Conservation (phyloP, 2,888 invertebrate genomes). For the Plebejus anna region DNA sequence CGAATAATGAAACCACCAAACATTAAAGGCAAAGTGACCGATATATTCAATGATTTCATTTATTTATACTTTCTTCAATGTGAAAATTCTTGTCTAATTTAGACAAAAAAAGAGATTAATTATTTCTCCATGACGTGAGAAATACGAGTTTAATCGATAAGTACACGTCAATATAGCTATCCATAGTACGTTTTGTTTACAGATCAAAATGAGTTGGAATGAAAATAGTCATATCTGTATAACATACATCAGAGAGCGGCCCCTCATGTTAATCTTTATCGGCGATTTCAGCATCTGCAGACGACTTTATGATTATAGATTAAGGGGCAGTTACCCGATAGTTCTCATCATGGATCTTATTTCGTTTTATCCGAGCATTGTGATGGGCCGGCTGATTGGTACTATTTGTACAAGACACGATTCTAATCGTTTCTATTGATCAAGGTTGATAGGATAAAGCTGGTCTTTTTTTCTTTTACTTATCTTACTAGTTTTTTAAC, state of each 20-base stretch:
- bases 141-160: too few species aligned
- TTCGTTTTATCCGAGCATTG: slow-evolving; percentile 43
- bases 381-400: slow-evolving; percentile 45
- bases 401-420: slow-evolving; percentile 45
- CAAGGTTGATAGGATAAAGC: slow-evolving; percentile 41
- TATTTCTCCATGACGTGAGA: too few species aligned
- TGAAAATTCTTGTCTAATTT: too few species aligned
- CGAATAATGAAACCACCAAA: not conserved
- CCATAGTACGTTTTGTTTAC: not conserved
- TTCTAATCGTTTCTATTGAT: slow-evolving; percentile 44
- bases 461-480: not conserved
- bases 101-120: too few species aligned
- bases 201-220: not conserved
- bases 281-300: slow-evolving; percentile 41
- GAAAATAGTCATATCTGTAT: not conserved
- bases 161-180: not conserved
- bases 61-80: too few species aligned
- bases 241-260: not conserved
- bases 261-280: slow-evolving; percentile 38
- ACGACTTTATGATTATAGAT: slow-evolving; percentile 47
- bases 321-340: slow-evolving; percentile 43
- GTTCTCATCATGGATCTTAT: slow-evolving; percentile 48
- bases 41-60: not conserved
- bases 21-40: not conserved
- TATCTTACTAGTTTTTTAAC: not conserved